These are phyloP conservation scores for silkworm (Bombyx mori) DNA, from an alignment of 1,140 invertebrate species.

Conservation along the genomic window DNA sequence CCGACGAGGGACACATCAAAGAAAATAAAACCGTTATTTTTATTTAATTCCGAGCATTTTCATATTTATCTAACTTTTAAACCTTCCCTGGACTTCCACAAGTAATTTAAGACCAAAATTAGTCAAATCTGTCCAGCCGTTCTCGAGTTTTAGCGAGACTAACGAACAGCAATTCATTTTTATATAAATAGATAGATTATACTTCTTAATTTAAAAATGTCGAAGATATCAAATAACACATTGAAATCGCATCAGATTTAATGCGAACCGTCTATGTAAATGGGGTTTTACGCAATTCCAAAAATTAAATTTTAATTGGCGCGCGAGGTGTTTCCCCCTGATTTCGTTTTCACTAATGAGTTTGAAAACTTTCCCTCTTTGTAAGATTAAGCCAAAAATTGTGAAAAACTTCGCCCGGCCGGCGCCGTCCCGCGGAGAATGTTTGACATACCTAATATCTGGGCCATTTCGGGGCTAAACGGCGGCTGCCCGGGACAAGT, in stretches of 20 bases:
- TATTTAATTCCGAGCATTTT: too few relatives aligned
- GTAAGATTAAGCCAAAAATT: conserved; percentile 55
- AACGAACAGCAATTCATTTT: too few relatives aligned
- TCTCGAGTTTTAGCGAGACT: too few relatives aligned
- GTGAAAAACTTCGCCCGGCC: conserved; percentile 38
- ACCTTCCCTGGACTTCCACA: too few relatives aligned
- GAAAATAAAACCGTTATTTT: too few relatives aligned
- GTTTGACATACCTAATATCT: conserved; percentile 28
- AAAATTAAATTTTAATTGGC: conserved; percentile 44
- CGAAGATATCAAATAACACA: not conserved
- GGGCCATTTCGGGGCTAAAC: conserved; percentile 12
- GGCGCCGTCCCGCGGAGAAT: conserved; percentile 21
- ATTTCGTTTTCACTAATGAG: conserved; percentile 48
- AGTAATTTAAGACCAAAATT: too few relatives aligned
- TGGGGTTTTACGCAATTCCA: conserved; percentile 1
- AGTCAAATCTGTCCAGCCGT: too few relatives aligned
- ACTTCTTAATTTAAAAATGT: too few relatives aligned
- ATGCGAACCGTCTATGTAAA: not conserved
- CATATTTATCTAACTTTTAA: too few relatives aligned
- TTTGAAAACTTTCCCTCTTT: conserved; percentile 50
- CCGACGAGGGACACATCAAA: too few relatives aligned
- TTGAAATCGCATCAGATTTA: not conserved
- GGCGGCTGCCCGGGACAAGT: conserved; percentile 26
- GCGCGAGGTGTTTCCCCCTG: conserved; percentile 35
- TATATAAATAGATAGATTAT: too few relatives aligned